Base-by-base conservation (phyloP, 2,113 vertebrate species). In the Aspiorhynchus laticeps region DNA sequence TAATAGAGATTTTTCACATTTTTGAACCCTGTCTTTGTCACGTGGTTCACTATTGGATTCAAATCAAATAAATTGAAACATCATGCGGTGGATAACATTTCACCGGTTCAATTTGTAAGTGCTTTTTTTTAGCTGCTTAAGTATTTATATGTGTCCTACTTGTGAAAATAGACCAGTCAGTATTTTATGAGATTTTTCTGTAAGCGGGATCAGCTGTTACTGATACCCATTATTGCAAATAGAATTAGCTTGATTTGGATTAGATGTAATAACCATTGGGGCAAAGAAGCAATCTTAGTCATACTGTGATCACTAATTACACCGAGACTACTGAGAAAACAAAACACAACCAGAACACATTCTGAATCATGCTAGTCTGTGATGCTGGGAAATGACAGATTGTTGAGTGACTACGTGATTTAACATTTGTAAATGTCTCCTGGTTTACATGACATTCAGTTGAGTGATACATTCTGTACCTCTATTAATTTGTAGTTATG, bases 201-300 rank as follows among this genome's bases (percentile, higher is more conserved):
- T 81, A 81, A 81, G 15, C 7, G 26, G 36, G 78, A 41, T 80
- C 38, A 61, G 78, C 56, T 63, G 36, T 65, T 81, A 63, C 79
- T 26, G 51, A 80, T 78, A 80, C 19, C 21, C 11, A 21, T 80
- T 59, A 59, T 80, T 43, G 59, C 56, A 28, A 76, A 76, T 1
- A 26, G 12, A 61, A 81, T 81, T 65, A 65, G 59, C 38, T 82
- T 82, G n/a, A 82, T 82, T 82, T 65, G 59, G 59, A 67, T 65
- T 41, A 63, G 11, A 26, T 43, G 28, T 65, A 65, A 65, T 81
- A 46, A 65, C 46, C 56, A 46, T 28, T 2, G 1, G 1, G 24
- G n/a, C n/a, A 28, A 38, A 59, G 46, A 79, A 59, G 19, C 26
- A 31, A 31, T 28, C 75, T 77, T 46, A 19, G 43, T 51, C 75